Base-by-base conservation (phyloP, 2,797 vertebrate genomes). In the Aldrovandia affinis region DNA sequence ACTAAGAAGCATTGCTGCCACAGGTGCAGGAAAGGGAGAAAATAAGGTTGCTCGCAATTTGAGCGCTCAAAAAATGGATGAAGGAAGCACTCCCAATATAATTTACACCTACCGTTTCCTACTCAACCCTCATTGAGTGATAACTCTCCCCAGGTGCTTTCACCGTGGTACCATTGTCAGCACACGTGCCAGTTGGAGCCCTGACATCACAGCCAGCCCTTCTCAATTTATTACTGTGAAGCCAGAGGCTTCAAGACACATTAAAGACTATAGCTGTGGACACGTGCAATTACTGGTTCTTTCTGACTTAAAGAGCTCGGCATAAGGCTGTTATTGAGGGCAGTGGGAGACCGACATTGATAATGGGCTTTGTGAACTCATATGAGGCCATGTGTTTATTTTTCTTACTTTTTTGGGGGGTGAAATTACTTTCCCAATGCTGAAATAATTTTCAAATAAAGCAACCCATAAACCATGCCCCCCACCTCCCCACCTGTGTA, bases 291-390 rank as follows among this genome's bases (percentile, higher is more conserved):
- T 83, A 78, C 3, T 6, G 22, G 42, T 52, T 79, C 57, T 39
- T 33, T 79, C 75, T 47, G 82, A 84, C 57, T 84, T n/a, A n/a
- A 39, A 3, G 39, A 18, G 30, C 44, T 30, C 30, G n/a, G 70
- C 39, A 78, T 30, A 78, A n/a, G 50, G 42, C 42, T 84, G 83
- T 80, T 84, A 79, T 80, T 80, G 83, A 65, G 52, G 55, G 82
- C 44, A 28, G 36, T 78, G 54, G 36, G 82, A 10, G 25, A 83
- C 70, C 39, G 82, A 42, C 57, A 39, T 50, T 78, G 70, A 83
- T 78, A 83, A 75, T 36, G 36, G 78, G 78, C 47, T 33, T 80
- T 80, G 14, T 18, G 9, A 39, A 81, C 55, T 12, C 42, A 12
- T 15, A 8, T 6, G 39, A 36, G 39, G 70, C 18, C 6, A 15